phyloP scores from a whole-genome alignment of 1,140 invertebrate species.

The Bacillus rossius region DNA sequence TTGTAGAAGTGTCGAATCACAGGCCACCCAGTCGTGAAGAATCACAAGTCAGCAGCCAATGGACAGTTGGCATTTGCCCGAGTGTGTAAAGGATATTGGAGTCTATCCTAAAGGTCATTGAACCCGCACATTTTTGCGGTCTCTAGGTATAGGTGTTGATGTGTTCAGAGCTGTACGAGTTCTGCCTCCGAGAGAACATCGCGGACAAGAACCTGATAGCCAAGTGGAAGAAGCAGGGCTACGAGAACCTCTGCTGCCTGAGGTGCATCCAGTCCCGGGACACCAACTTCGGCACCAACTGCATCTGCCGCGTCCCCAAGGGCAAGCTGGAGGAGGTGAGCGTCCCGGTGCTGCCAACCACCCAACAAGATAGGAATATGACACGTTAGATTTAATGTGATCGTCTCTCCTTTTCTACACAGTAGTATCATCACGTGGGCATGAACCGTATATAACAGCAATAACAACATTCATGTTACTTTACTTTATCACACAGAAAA shows the following conservation, averaged over 20 bases:
- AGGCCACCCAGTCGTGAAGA: no score
- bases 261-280: conserved; percentile 97
- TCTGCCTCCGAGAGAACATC: conserved; percentile 94
- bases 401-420: background rate
- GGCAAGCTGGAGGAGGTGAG: conserved; percentile 91
- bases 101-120: no score
- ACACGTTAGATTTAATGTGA: background rate
- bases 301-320: conserved; percentile 98
- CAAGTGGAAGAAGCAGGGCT: conserved; percentile 99
- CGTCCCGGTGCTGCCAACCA: background rate
- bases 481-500: no score
- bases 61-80: no score
- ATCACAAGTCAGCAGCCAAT: no score
- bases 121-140: no score
- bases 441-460: background rate
- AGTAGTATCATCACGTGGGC: background rate
- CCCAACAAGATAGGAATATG: background rate
- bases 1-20: no score
- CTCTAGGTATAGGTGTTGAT: no score
- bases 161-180: conserved; percentile 97
- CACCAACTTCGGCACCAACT: conserved; percentile 99
- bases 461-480: background rate
- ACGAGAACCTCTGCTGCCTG: conserved; percentile 99
- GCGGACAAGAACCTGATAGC: conserved; percentile 97
- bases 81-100: no score